These are phyloP conservation scores for Oxygymnocypris stewartii DNA, from an alignment of 2,113 vertebrate species.

Conservation along the genomic window DNA sequence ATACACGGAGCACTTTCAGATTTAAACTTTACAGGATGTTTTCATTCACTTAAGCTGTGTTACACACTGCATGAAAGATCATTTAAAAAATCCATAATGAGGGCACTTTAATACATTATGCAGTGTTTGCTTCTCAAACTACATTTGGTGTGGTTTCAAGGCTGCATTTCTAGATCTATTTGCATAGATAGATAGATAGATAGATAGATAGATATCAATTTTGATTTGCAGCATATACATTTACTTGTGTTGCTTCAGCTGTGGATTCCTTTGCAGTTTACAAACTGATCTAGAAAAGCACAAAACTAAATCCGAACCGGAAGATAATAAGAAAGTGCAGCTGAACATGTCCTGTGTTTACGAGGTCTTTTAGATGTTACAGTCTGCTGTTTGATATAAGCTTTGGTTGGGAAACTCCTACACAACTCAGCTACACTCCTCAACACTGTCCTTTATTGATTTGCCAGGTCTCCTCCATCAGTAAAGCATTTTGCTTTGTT, in stretches of 20 bases:
- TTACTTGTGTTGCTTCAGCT: neutral
- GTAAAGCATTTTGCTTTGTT: neutral
- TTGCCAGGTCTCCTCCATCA: constrained; percentile 35
- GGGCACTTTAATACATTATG: too few species aligned
- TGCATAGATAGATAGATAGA: too few species aligned
- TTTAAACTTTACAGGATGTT: too few species aligned
- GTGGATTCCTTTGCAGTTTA: neutral
- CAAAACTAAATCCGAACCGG: neutral
- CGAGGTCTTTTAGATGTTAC: neutral
- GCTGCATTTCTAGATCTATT: too few species aligned
- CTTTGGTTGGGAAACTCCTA: constrained; percentile 63
- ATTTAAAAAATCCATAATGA: too few species aligned
- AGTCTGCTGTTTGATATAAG: constrained; percentile 12
- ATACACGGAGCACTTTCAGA: too few species aligned
- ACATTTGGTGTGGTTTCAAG: too few species aligned
- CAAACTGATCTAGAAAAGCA: neutral
- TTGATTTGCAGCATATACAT: neutral
- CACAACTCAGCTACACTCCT: constrained; percentile 38
- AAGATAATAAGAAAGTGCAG: neutral
- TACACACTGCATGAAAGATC: too few species aligned
- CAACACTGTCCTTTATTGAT: constrained; percentile 15
- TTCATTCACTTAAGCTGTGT: too few species aligned
- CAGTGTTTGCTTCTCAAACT: too few species aligned
- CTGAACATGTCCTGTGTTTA: constrained; percentile 10
- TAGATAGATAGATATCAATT: neutral